These are phyloP conservation scores for Rutpela maculata DNA, from an alignment of 2,888 invertebrate genomes.

Conservation along the genomic window DNA sequence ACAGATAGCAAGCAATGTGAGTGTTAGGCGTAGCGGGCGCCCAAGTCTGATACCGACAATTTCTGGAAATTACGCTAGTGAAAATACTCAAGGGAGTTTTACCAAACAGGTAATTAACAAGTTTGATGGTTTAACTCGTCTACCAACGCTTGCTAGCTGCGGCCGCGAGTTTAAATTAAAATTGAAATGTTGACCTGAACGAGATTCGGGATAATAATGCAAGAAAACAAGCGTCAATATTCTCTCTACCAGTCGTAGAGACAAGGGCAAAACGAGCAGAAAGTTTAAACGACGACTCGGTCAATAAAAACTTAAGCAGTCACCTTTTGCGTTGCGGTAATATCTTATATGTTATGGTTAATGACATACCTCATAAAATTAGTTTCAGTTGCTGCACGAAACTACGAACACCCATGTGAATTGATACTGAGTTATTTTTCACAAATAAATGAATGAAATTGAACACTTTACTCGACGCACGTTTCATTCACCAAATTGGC, in stretches of 20 bases:
- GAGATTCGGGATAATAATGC: conserved; percentile 47
- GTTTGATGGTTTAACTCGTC: conserved; percentile 73
- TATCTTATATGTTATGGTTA: not conserved
- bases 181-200: conserved; percentile 70
- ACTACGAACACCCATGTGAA: too few species aligned
- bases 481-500: too few species aligned
- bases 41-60: conserved; percentile 72
- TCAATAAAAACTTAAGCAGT: not conserved
- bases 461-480: too few species aligned
- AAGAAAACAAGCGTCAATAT: conserved; percentile 51
- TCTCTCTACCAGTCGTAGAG: conserved; percentile 35
- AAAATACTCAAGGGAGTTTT: conserved; percentile 73
- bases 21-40: conserved; percentile 54
- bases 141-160: conserved; percentile 50
- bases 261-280: not conserved
- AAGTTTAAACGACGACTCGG: not conserved
- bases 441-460: too few species aligned
- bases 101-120: conserved; percentile 74
- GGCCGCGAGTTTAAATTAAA: conserved; percentile 65
- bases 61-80: conserved; percentile 72
- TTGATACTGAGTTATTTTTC: too few species aligned
- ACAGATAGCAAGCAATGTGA: conserved; percentile 64
- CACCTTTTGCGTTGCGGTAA: not conserved
- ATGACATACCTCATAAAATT: too few species aligned
- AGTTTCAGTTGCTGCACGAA: too few species aligned